Evolutionary conservation across 2,888 invertebrate species (phyloP).

Genomic region (Pasiphila rectangulata): DNA sequence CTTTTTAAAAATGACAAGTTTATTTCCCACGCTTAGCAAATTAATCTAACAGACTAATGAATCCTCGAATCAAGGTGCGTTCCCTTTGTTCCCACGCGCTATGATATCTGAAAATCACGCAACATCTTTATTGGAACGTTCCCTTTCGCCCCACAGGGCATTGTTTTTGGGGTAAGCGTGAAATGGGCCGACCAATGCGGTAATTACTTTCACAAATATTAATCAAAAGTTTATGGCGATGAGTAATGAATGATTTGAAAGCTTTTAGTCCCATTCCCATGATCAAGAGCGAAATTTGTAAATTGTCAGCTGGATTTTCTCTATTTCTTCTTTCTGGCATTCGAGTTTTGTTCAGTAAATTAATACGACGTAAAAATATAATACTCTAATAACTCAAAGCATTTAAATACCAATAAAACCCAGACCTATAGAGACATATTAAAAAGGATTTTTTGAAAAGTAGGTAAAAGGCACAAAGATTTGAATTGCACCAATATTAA

Average conservation of each 20-base stretch:
- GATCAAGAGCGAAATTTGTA: too few relatives aligned
- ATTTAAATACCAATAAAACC: too few relatives aligned
- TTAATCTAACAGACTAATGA: slow-evolving; percentile 68
- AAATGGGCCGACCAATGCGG: slow-evolving; percentile 61
- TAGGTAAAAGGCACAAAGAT: too few relatives aligned
- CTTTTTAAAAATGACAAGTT: slow-evolving; percentile 2
- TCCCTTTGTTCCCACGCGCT: slow-evolving; percentile 60
- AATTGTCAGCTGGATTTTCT: too few relatives aligned
- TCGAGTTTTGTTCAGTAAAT: too few relatives aligned
- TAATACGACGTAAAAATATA: too few relatives aligned
- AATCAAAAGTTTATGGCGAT: slow-evolving; percentile 35
- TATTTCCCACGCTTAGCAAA: slow-evolving; percentile 62
- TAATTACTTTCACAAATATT: slow-evolving; percentile 57
- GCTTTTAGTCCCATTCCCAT: background rate
- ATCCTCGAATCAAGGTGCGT: slow-evolving; percentile 73
- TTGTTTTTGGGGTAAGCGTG: slow-evolving; percentile 78
- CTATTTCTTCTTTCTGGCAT: too few relatives aligned
- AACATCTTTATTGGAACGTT: slow-evolving; percentile 77
- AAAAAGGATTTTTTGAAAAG: too few relatives aligned
- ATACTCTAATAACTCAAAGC: too few relatives aligned
- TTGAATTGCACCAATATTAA: too few relatives aligned
- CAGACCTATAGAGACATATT: too few relatives aligned
- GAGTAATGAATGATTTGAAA: slow-evolving; percentile 8
- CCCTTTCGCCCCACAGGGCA: slow-evolving; percentile 51
- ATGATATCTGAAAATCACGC: slow-evolving; percentile 78